These are phyloP conservation scores for Mellilla xanthometata DNA, from an alignment of 2,888 invertebrate species.

Conservation along the genomic window DNA sequence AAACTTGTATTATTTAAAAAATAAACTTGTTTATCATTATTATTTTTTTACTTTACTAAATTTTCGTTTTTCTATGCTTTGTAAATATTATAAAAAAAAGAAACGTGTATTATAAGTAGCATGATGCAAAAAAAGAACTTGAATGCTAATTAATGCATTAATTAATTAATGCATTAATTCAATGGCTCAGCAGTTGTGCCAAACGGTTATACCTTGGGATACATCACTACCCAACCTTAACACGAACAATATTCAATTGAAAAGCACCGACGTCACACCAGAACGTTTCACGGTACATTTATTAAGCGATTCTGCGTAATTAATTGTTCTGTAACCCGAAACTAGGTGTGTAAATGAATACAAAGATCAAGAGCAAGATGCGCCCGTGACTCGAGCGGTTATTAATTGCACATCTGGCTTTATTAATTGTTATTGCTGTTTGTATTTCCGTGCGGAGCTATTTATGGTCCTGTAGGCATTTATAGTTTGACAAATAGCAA, in stretches of 20 bases:
- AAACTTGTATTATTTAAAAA: no score
- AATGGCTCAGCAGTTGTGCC: no score
- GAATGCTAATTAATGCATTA: no score
- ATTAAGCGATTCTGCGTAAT: conserved; percentile 27
- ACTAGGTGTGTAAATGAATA: conserved; percentile 30
- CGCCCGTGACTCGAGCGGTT: conserved; percentile 7
- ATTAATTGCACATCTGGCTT: conserved; percentile 16
- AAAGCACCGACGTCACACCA: conserved; percentile 5
- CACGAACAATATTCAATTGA: conserved; percentile 32
- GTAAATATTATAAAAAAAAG: no score
- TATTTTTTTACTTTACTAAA: no score
- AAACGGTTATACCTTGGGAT: no score
- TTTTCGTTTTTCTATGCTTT: no score
- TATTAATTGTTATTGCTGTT: conserved; percentile 18
- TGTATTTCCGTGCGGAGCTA: conserved; percentile 14
- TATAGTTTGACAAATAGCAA: not conserved
- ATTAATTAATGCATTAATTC: no score
- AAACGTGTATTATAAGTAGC: no score
- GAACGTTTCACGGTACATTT: conserved; percentile 29
- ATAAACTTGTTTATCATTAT: no score
- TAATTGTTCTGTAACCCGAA: conserved; percentile 32
- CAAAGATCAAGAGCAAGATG: conserved; percentile 29
- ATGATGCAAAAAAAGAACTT: no score
- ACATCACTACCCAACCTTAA: no score
- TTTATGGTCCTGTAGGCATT: conserved; percentile 5